phyloP scores from a whole-genome alignment of 2,888 invertebrate genomes.

The Epistrophella euchroma region DNA sequence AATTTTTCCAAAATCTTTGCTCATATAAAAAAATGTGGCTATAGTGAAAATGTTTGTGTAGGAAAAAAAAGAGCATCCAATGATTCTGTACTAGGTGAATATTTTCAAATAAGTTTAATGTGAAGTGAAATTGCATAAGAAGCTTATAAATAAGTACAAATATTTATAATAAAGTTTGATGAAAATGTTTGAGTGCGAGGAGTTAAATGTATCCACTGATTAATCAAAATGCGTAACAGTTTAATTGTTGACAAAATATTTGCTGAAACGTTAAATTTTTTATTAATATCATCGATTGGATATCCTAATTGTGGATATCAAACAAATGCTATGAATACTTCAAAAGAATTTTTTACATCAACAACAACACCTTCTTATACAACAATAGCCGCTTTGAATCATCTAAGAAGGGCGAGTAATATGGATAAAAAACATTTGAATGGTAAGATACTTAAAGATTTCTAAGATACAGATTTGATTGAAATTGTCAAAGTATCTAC shows the following conservation, averaged over 20 bases:
- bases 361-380: slow-evolving; percentile 63
- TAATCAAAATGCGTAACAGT: slow-evolving; percentile 79
- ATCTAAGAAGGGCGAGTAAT: slow-evolving; percentile 32
- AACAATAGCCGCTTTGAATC: slow-evolving; percentile 49
- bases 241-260: slow-evolving; percentile 78
- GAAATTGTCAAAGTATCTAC: too few species aligned
- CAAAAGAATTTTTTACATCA: slow-evolving; percentile 52
- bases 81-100: slow-evolving; percentile 4
- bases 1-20: background rate
- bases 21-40: background rate
- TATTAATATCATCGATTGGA: slow-evolving; percentile 77
- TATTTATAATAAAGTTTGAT: slow-evolving; percentile 12
- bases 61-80: background rate
- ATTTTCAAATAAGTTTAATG: background rate
- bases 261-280: slow-evolving; percentile 78
- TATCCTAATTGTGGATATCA: slow-evolving; percentile 77
- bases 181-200: slow-evolving; percentile 70
- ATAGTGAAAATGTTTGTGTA: background rate
- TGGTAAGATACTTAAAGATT: slow-evolving; percentile 45
- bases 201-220: slow-evolving; percentile 75
- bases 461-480: background rate
- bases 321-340: slow-evolving; percentile 74
- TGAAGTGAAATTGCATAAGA: slow-evolving; percentile 35
- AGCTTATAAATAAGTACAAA: background rate
- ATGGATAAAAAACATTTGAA: slow-evolving; percentile 61